Evolutionary conservation across 1,140 invertebrate genomes (phyloP).

Genomic region (Drosophila eugracilis): DNA sequence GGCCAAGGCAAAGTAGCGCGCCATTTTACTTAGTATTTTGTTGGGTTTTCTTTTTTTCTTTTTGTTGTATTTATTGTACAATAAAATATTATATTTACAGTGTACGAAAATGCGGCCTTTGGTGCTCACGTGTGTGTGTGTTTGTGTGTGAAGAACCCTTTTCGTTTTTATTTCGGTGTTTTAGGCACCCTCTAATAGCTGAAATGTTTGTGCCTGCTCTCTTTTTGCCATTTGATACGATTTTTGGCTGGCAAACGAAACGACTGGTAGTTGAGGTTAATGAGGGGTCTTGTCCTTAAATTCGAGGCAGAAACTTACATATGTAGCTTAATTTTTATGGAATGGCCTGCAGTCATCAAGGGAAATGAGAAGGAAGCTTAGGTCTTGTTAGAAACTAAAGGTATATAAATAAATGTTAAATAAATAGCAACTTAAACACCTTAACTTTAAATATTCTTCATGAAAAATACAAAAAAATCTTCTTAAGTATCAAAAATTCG

Average conservation of each 20-base stretch:
- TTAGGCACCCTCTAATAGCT: slow-evolving; percentile 58
- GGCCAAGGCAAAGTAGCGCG: slow-evolving; percentile 67
- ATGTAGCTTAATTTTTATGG: slow-evolving; percentile 2
- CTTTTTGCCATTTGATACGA: slow-evolving; percentile 25
- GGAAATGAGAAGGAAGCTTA: too few relatives aligned
- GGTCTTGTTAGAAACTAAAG: too few relatives aligned
- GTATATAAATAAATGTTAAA: too few relatives aligned
- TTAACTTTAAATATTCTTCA: too few relatives aligned
- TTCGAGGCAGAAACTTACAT: not conserved
- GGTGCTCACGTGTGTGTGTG: slow-evolving; percentile 22
- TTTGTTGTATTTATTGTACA: slow-evolving; percentile 72
- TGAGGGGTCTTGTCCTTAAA: slow-evolving; percentile 2
- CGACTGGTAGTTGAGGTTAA: slow-evolving; percentile 15
- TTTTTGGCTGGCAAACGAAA: slow-evolving; percentile 5
- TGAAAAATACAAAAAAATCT: not conserved
- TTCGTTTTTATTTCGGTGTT: slow-evolving; percentile 24
- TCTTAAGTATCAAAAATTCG: slow-evolving; percentile 4
- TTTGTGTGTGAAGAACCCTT: slow-evolving; percentile 49
- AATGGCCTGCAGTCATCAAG: too few relatives aligned
- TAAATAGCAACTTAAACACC: too few relatives aligned
- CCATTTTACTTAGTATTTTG: slow-evolving; percentile 54
- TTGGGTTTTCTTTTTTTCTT: not conserved
- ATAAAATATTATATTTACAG: slow-evolving; percentile 84
- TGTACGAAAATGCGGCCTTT: slow-evolving; percentile 58
- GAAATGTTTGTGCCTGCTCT: slow-evolving; percentile 33